Evolutionary conservation across 2,113 vertebrate species (phyloP).

Genomic region (Catharus bicknelli): DNA sequence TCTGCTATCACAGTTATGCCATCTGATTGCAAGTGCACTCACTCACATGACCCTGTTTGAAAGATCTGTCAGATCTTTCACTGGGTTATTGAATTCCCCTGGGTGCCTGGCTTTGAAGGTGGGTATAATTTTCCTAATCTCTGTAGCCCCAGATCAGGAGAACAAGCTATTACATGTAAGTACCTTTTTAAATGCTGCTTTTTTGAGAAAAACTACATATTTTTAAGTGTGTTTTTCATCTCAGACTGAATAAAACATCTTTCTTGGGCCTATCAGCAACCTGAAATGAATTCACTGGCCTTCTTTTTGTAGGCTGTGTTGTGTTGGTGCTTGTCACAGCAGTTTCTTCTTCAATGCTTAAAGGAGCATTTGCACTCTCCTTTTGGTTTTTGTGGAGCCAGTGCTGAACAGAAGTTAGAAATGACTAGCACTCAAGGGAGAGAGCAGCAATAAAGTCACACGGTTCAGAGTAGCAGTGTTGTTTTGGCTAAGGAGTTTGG

Average conservation of each 20-base stretch:
- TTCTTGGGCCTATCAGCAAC: neutral
- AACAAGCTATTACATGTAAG: neutral
- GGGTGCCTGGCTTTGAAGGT: neutral
- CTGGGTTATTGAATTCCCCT: neutral
- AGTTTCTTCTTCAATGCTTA: neutral
- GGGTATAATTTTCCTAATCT: neutral
- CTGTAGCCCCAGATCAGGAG: neutral
- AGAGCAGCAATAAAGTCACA: neutral
- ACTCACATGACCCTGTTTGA: neutral
- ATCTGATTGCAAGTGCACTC: neutral
- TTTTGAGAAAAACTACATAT: neutral
- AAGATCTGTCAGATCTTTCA: neutral
- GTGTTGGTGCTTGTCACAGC: neutral
- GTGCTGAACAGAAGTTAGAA: neutral
- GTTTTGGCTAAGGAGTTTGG: neutral
- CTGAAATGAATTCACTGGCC: neutral
- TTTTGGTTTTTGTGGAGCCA: neutral
- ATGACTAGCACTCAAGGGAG: neutral
- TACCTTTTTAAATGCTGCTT: neutral
- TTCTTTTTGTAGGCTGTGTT: neutral
- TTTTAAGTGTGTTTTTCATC: neutral
- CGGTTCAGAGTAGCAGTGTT: neutral
- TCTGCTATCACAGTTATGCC: neutral
- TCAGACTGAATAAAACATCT: neutral
- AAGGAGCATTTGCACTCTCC: neutral